phyloP scores from a whole-genome alignment of 2,888 invertebrate species.

The Ceriagrion tenellum region DNA sequence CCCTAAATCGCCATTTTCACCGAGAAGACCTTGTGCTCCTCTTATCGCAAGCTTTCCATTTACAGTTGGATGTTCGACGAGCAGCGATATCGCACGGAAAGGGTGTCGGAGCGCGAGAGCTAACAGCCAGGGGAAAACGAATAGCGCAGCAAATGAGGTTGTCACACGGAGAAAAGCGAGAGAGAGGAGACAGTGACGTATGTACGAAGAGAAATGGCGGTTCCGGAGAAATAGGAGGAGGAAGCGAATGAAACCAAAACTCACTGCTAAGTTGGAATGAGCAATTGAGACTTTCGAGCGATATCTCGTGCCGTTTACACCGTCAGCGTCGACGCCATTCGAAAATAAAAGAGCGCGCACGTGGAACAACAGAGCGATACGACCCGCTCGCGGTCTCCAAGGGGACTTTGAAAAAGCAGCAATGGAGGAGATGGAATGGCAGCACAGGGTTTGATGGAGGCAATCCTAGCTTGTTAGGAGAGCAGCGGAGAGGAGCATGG shows the following conservation, averaged over 20 bases:
- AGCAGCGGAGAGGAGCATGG: background rate
- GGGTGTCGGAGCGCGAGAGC: background rate
- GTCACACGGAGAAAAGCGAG: background rate
- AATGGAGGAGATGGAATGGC: too few relatives aligned
- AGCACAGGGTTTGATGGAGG: too few relatives aligned
- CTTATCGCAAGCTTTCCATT: too few relatives aligned
- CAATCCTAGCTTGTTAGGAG: background rate
- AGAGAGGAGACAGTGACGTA: background rate
- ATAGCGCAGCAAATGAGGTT: background rate
- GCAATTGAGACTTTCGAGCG: background rate
- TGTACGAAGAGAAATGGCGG: background rate
- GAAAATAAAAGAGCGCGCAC: background rate
- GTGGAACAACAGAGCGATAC: background rate
- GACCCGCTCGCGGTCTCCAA: background rate
- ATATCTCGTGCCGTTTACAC: background rate
- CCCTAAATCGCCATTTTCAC: too few relatives aligned
- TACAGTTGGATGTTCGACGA: background rate
- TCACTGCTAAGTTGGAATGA: background rate
- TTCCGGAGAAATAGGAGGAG: background rate
- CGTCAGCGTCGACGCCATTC: background rate
- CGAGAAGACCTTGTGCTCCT: too few relatives aligned
- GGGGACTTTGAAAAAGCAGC: background rate
- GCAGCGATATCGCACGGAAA: background rate
- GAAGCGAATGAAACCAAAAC: background rate
- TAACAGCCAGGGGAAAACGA: background rate